Percentiles rank a stretch among this genome's conserved stretches.
These are phyloP conservation scores for Lasioglossum oenotherae DNA, from an alignment of 2,888 invertebrate genomes.

Conservation along the genomic window DNA sequence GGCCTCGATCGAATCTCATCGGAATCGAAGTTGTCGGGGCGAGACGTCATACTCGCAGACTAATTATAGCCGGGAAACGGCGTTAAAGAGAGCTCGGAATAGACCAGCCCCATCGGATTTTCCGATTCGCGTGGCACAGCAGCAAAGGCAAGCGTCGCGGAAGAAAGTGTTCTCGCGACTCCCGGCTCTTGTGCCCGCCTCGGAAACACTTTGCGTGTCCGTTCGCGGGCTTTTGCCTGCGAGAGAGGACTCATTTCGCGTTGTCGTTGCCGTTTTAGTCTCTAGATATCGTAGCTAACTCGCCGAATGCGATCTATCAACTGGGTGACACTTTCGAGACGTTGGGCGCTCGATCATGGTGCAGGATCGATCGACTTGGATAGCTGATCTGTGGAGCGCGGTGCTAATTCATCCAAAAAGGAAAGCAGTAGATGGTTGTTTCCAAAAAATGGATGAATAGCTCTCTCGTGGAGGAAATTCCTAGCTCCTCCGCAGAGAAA, in stretches of 20 bases:
- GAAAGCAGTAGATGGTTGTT: no score
- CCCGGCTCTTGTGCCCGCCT: background rate
- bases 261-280: background rate
- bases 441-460: background rate
- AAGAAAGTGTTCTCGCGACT: constrained; percentile 19
- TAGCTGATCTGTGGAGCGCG: background rate
- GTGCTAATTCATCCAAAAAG: background rate
- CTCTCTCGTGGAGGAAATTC: background rate
- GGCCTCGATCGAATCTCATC: constrained; percentile 69
- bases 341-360: background rate
- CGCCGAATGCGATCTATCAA: no score
- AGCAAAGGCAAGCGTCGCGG: constrained; percentile 21
- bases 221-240: constrained; percentile 5
- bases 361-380: background rate
- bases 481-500: background rate
- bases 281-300: no score
- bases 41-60: constrained; percentile 62
- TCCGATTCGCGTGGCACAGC: constrained; percentile 57
- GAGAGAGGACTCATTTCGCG: background rate
- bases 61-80: constrained; percentile 68
- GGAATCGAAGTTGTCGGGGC: constrained; percentile 56
- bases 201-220: background rate
- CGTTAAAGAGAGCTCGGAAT: constrained; percentile 65
- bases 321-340: background rate
- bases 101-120: constrained; percentile 54